Evolutionary conservation across 2,113 vertebrate species (phyloP).

Genomic region (Hemichromis elongatus): DNA sequence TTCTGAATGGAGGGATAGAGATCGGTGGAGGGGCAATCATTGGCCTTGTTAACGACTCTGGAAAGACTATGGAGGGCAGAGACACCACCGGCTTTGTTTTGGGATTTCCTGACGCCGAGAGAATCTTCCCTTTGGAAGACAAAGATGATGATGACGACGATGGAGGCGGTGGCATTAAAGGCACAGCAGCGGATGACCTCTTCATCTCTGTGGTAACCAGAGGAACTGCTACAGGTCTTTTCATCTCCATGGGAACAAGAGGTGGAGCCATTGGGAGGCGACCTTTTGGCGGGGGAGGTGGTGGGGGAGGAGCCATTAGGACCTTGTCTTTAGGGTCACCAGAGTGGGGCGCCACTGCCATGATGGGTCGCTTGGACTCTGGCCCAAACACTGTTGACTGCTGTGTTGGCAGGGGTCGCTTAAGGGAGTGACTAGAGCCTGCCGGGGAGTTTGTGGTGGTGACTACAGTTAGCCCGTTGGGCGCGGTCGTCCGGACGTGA

Average conservation of each 20-base stretch:
- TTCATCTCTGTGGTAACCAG: conserved; percentile 51
- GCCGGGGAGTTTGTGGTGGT: background rate
- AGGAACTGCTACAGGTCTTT: conserved; percentile 52
- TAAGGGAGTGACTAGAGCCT: conserved; percentile 17
- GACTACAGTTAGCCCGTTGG: background rate
- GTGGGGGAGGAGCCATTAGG: conserved; percentile 67
- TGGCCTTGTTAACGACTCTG: conserved; percentile 54
- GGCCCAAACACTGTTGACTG: conserved; percentile 27
- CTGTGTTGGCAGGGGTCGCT: conserved; percentile 46
- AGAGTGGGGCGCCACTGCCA: conserved; percentile 60
- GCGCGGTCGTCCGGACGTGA: background rate
- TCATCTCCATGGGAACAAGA: conserved; percentile 55
- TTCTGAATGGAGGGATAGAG: conserved; percentile 53
- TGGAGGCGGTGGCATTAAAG: conserved; percentile 55
- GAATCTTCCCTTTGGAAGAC: conserved; percentile 51
- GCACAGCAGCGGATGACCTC: conserved; percentile 49
- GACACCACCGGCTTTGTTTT: conserved; percentile 60
- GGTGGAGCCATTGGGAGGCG: conserved; percentile 54
- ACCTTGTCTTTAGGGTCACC: conserved; percentile 61
- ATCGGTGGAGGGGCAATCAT: conserved; percentile 46
- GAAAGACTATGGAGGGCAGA: conserved; percentile 57
- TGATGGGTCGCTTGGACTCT: conserved; percentile 62
- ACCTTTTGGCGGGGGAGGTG: conserved; percentile 60
- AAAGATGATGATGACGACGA: conserved; percentile 9
- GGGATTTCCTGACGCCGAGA: conserved; percentile 9